Conservation (phyloP, 2,888 invertebrate species). For the Caenorhabditis sp. region DNA sequence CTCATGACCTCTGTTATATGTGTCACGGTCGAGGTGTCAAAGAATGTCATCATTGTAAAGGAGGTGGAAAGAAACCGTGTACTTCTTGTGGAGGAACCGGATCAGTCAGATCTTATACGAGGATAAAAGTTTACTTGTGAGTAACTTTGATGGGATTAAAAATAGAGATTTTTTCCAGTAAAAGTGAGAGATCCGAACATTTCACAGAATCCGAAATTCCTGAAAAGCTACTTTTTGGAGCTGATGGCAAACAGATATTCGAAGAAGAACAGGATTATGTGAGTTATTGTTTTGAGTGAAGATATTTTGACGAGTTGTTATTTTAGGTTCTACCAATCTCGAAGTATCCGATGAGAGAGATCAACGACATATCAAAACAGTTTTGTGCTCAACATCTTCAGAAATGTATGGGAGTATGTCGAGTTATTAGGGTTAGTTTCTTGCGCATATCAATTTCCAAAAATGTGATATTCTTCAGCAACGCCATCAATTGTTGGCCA, state of each 20-base stretch:
- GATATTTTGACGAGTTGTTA: neutral
- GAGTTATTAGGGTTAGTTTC: slow-evolving; percentile 60
- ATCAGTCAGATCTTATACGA: slow-evolving; percentile 59
- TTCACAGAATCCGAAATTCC: slow-evolving; percentile 67
- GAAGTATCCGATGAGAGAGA: slow-evolving; percentile 61
- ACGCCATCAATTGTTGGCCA: slow-evolving; percentile 64
- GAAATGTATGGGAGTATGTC: slow-evolving; percentile 63
- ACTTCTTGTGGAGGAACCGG: slow-evolving; percentile 68
- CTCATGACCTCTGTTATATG: slow-evolving; percentile 69
- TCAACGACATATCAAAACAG: slow-evolving; percentile 66
- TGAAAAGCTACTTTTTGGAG: slow-evolving; percentile 52
- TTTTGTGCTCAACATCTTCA: slow-evolving; percentile 67
- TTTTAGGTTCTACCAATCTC: slow-evolving; percentile 67
- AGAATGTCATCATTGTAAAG: slow-evolving; percentile 69
- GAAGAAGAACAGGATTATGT: slow-evolving; percentile 62
- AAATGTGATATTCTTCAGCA: slow-evolving; percentile 50
- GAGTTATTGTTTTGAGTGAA: slow-evolving; percentile 7
- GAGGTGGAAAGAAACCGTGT: slow-evolving; percentile 68
- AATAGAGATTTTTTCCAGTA: slow-evolving; percentile 47
- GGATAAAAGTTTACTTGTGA: slow-evolving; percentile 69
- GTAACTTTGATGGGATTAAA: slow-evolving; percentile 21
- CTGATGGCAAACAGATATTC: slow-evolving; percentile 57
- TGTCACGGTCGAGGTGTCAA: slow-evolving; percentile 67
- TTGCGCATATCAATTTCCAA: neutral
- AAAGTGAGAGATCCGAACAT: slow-evolving; percentile 64